Base-by-base conservation (phyloP, 2,888 invertebrate species). In the Macropis europaea region DNA sequence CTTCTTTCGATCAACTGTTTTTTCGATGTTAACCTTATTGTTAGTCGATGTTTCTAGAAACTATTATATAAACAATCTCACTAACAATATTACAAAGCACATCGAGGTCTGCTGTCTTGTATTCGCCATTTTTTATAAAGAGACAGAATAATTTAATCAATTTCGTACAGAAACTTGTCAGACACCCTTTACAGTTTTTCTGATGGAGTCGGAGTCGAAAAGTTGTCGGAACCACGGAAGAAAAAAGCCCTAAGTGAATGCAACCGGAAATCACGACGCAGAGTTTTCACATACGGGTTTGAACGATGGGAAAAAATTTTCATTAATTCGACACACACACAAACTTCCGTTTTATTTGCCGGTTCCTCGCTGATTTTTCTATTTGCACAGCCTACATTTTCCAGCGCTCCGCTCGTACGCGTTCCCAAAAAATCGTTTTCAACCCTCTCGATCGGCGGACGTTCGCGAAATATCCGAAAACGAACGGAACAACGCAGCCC, bases 271-370 rank as follows among this genome's bases (percentile, higher is more conserved):
- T n/a, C 38, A 60, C 32, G 19, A 17, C 42, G 24, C 30, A 40
- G 66, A 56, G 53, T 53, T 56, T 50, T 43, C 22, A 13, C 15
- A 19, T 11, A 15, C 2, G n/a, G 4, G 6, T 30, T 9, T 17
- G 11, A 7, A 17, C 56, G 54, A 30, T 30, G 34, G 42, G 34
- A 56, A 63, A 53, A 54, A 43, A 50, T 67, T 75, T 67, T 48
- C 66, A 61, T 72, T 76, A 75, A 63, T 75, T 68, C 75, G 15
- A 34, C 30, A 43, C 19, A 40, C 60, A 13, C 40, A 17, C 26
- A n/a, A 24, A 48, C 17, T 32, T 50, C 26, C 43, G 9, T 7
- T 19, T n/a, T 24, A 40, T 19, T 13, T 45, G 11, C 4, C 3
- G 9, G 7, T 22, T 36, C n/a, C 19, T 28, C 19, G n/a, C 7